Evolutionary conservation across 2,797 vertebrate species (phyloP), one percentile per base, ranked within the genome.

Genomic region (Sylvilagus floridanus): DNA sequence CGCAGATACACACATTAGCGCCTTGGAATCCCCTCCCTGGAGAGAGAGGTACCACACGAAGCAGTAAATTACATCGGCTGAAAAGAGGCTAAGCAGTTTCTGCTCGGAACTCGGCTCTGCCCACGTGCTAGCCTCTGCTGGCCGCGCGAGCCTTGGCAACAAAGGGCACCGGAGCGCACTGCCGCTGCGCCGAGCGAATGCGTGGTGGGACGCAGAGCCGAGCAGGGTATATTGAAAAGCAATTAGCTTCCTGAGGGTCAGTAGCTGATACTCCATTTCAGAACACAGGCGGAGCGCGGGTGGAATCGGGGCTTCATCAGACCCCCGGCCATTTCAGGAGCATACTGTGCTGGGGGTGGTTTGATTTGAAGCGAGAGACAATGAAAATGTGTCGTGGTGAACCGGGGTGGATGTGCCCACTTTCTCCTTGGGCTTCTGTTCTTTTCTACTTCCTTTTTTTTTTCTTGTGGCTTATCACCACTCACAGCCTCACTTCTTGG

Each of bases 231-330:
- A 1, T 69, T 93, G 79, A 94, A 89, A 71, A 77, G 88, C 96
- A 93, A 42, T 88, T 95, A 88, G 79, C 82, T 96, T 97, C 73
- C 84, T 87, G 28, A 63, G 52, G n/a, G 60, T 90, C 96, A 81
- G 57, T 81, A 81, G 63, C 78, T 95, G 28, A 19, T 32, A 21
- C 73, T 97, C 57, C 69, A 95, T 73, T 57, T 96, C 96, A 81
- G 88, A 95, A 88, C 11, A 28, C 1, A 85, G 65, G 88, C 71
- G 35, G 24, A 5, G 0, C 12, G 92, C 57, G 63, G 42, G 84
- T 47, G 91, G 17, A 50, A 81, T 94, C 78, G 13, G 28, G 54
- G 95, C 87, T 93, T 89, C 32, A 54, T 91, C 76, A 42, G 62
- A 92, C 50, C 71, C 47, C 11, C 24, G 0, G 32, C 63, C 52